Percentiles rank a stretch among this genome's conserved stretches.
phyloP scores from a whole-genome alignment of 53 echinoderm and acorn worm species.

The Holothuria scabra region DNA sequence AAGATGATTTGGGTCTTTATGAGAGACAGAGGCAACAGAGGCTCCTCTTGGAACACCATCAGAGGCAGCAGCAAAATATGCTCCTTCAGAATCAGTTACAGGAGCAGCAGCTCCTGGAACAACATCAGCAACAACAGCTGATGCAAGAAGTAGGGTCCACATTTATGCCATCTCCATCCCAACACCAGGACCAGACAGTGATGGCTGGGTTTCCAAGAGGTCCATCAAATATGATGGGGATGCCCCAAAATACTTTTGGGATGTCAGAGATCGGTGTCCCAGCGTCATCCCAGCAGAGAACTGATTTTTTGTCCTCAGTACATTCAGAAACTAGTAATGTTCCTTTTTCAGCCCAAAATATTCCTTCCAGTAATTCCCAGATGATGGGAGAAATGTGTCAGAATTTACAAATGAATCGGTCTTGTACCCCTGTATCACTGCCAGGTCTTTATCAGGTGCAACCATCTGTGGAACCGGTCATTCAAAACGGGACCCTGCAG shows the following conservation, averaged over 20 bases:
- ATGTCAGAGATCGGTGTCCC: background rate
- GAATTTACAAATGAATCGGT: constrained; percentile 18
- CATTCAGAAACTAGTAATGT: background rate
- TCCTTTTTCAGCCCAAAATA: background rate
- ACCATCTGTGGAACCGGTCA: constrained; percentile 19
- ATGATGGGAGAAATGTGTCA: constrained; percentile 9
- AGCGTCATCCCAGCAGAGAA: constrained; percentile 5
- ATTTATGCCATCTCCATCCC: constrained; percentile 32
- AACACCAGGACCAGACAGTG: constrained; percentile 49
- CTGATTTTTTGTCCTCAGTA: background rate
- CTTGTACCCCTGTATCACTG: background rate
- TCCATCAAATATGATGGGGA: constrained; percentile 18
- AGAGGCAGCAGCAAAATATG: constrained; percentile 70
- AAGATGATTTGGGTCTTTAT: constrained; percentile 76
- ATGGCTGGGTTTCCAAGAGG: constrained; percentile 8
- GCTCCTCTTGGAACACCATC: constrained; percentile 68
- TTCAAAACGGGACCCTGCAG: background rate
- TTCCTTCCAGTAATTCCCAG: constrained; percentile 14
- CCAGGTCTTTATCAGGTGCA: background rate
- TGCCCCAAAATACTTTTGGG: background rate
- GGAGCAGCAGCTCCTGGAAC: constrained; percentile 70
- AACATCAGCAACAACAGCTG: constrained; percentile 61
- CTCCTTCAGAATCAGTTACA: constrained; percentile 70
- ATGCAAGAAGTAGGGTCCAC: constrained; percentile 42
- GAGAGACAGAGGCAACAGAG: constrained; percentile 76